phyloP scores from a whole-genome alignment of 2,888 invertebrate species.

The Ditylenchus weischeri region DNA sequence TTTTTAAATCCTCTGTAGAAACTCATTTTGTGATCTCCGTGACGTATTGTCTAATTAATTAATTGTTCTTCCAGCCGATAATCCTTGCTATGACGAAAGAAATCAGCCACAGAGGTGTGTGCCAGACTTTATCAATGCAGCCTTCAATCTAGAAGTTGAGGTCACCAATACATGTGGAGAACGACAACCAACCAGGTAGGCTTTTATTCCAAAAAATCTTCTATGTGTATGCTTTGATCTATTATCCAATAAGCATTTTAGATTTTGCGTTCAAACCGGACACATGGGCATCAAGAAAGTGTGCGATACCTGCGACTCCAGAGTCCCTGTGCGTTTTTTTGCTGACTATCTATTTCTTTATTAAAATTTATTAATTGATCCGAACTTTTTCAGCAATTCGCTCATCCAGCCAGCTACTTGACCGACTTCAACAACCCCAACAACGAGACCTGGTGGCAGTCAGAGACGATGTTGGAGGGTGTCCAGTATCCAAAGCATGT shows the following conservation, averaged over 20 bases:
- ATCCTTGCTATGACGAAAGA: slow-evolving; percentile 10
- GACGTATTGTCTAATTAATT: no score
- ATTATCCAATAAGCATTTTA: slow-evolving; percentile 1
- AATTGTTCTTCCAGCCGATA: neutral
- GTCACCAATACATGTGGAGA: no score
- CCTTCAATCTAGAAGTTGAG: slow-evolving; percentile 73
- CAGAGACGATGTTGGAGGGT: slow-evolving; percentile 91
- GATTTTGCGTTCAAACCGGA: slow-evolving; percentile 30
- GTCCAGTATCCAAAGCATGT: slow-evolving; percentile 86
- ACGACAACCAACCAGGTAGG: no score
- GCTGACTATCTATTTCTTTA: neutral
- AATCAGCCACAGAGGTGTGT: slow-evolving; percentile 67
- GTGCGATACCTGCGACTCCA: slow-evolving; percentile 54
- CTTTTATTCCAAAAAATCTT: no score
- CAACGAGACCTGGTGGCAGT: slow-evolving; percentile 91
- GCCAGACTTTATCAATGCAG: slow-evolving; percentile 93
- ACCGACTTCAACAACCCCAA: slow-evolving; percentile 88
- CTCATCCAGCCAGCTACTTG: slow-evolving; percentile 63
- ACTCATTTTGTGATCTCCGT: no score
- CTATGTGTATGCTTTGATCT: neutral
- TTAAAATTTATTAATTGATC: slow-evolving; percentile 14
- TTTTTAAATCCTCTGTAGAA: no score
- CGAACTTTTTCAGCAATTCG: slow-evolving; percentile 31
- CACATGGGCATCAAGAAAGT: slow-evolving; percentile 25
- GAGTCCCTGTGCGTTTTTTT: slow-evolving; percentile 40